A percentile compares a stretch with the other conserved stretches of the same genome.
Evolutionary conservation across 2,113 vertebrate genomes (phyloP).

Genomic region (Jacana jacana): DNA sequence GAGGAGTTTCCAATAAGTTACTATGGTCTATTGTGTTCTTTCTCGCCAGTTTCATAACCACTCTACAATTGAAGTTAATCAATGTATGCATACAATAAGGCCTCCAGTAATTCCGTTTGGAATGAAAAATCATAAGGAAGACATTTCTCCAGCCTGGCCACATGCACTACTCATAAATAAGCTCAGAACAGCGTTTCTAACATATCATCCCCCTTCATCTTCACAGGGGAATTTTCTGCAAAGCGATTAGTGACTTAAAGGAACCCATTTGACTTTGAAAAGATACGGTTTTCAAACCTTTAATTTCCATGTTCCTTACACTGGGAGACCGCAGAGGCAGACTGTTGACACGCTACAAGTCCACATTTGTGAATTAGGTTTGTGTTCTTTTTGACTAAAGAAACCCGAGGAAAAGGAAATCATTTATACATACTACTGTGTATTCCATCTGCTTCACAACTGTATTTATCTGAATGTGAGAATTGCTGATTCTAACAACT

Average conservation of each 20-base stretch:
- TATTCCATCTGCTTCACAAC: not conserved
- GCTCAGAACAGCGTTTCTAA: not conserved
- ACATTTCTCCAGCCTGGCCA: not conserved
- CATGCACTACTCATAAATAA: not conserved
- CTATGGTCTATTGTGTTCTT: not conserved
- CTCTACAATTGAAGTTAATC: not conserved
- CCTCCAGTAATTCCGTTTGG: not conserved
- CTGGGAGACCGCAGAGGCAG: not conserved
- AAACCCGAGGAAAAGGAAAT: not conserved
- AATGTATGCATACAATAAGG: not conserved
- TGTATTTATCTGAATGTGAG: not conserved
- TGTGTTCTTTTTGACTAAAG: not conserved
- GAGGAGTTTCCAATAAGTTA: not conserved
- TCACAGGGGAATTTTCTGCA: not conserved
- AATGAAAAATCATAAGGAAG: not conserved
- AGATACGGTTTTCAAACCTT: not conserved
- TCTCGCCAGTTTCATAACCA: not conserved
- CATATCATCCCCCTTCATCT: not conserved
- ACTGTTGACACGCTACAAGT: not conserved
- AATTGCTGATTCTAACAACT: not conserved
- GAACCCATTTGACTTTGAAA: not conserved
- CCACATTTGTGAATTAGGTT: not conserved
- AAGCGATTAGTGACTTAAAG: not conserved
- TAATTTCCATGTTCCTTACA: not conserved
- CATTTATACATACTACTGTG: rapidly evolving